phyloP scores from a whole-genome alignment of 2,797 vertebrate species.

The Neopelma chrysocephalum region DNA sequence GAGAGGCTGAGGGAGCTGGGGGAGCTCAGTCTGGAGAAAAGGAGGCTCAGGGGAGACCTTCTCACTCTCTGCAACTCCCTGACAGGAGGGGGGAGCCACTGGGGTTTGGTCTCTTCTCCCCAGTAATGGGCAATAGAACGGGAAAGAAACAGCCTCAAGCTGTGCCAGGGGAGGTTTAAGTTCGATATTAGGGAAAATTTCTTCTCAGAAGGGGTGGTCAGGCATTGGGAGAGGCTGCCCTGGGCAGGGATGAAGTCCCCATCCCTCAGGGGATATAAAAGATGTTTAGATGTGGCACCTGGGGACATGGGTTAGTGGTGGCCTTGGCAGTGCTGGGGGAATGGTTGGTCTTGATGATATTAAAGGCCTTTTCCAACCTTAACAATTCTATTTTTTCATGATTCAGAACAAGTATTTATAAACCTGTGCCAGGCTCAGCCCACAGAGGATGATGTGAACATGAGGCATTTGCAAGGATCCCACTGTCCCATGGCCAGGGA shows the following conservation, averaged over 20 bases:
- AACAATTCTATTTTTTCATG: background rate
- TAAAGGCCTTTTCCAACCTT: background rate
- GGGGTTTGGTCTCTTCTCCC: background rate
- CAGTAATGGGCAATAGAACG: too few relatives aligned
- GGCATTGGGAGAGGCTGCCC: background rate
- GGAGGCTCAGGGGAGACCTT: background rate
- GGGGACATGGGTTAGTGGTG: background rate
- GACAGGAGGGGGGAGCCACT: background rate
- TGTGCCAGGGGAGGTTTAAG: background rate
- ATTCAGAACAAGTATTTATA: rapidly evolving
- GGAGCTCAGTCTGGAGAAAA: background rate
- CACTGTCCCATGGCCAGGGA: background rate
- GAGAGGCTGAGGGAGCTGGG: background rate
- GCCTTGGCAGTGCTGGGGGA: background rate
- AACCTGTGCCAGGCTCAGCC: background rate
- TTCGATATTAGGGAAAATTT: background rate
- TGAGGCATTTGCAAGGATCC: background rate
- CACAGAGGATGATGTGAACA: rapidly evolving
- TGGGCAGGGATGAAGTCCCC: background rate
- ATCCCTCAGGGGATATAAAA: background rate
- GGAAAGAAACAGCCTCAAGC: background rate
- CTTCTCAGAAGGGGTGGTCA: background rate
- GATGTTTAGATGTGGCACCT: background rate
- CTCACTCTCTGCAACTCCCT: background rate
- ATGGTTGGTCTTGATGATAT: too few relatives aligned